phyloP scores from a whole-genome alignment of 2,888 invertebrate species.

The Aporophyla lueneburgensis region DNA sequence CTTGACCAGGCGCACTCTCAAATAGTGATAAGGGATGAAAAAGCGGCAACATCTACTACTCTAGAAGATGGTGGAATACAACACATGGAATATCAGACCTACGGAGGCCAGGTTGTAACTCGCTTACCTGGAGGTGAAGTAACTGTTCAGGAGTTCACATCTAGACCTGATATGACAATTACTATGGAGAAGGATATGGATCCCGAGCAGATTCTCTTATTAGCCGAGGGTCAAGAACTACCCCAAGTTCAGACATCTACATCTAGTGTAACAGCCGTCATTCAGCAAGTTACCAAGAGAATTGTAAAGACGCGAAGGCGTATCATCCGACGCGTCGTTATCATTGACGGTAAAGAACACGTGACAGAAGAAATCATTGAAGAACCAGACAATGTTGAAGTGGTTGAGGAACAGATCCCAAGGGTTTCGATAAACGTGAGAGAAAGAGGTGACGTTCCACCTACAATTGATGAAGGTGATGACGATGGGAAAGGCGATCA shows the following conservation, averaged over 20 bases:
- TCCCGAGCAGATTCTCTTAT: conserved; percentile 86
- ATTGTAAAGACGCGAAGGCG: conserved; percentile 94
- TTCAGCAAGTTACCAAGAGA: conserved; percentile 95
- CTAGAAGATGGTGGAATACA: conserved; percentile 92
- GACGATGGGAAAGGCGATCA: conserved; percentile 74
- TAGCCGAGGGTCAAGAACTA: conserved; percentile 83
- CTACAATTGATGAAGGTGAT: conserved; percentile 76
- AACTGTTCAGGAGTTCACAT: conserved; percentile 92
- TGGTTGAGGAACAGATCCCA: conserved; percentile 93
- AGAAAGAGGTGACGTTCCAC: conserved; percentile 88
- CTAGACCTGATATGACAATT: conserved; percentile 91
- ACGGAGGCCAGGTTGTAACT: conserved; percentile 92
- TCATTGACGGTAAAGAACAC: conserved; percentile 96
- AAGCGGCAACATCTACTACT: conserved; percentile 90
- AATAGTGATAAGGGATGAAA: conserved; percentile 92
- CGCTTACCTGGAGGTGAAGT: conserved; percentile 92
- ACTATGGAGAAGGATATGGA: conserved; percentile 90
- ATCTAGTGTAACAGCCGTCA: conserved; percentile 94
- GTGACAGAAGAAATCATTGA: conserved; percentile 96
- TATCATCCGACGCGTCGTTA: conserved; percentile 94
- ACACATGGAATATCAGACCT: conserved; percentile 92
- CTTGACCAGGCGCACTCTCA: conserved; percentile 92
- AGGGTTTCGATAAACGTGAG: conserved; percentile 93
- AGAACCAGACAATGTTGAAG: conserved; percentile 95
- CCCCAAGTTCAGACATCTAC: conserved; percentile 91